A percentile compares a stretch with the other conserved stretches of the same genome.
Conservation (phyloP, 64 coral and sea anemone genomes). For the Montipora cactus region DNA sequence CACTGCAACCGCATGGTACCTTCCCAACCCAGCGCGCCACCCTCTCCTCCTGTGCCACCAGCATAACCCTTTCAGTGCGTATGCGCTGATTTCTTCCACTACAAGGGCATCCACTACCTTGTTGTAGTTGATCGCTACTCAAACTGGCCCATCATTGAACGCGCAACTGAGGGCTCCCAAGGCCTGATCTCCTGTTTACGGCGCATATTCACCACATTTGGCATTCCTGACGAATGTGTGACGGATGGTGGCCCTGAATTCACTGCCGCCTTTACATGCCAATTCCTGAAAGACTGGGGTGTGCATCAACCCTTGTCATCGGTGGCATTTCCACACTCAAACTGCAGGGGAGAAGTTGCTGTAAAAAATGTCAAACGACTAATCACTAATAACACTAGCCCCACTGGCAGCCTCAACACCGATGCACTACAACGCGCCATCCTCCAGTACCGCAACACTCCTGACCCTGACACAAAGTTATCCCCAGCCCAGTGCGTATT, state of each 20-base stretch:
- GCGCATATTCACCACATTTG: slow-evolving; percentile 7
- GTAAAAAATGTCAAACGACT: background rate
- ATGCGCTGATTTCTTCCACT: slow-evolving; percentile 52
- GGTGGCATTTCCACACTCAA: background rate
- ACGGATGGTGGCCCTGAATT: slow-evolving; percentile 48
- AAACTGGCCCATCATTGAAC: slow-evolving; percentile 63
- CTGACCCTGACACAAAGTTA: background rate
- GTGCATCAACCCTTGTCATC: background rate
- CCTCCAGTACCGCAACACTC: background rate
- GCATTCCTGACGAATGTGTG: slow-evolving; percentile 39
- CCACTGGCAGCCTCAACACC: background rate
- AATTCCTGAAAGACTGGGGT: background rate
- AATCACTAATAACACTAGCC: background rate
- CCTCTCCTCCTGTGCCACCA: background rate
- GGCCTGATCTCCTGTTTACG: slow-evolving; percentile 27
- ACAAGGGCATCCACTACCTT: slow-evolving; percentile 61
- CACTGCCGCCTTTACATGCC: slow-evolving; percentile 2
- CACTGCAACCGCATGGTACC: slow-evolving; percentile 61
- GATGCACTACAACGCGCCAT: background rate
- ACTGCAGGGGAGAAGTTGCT: background rate
- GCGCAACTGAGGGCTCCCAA: slow-evolving; percentile 24
- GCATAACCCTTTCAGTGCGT: slow-evolving; percentile 51
- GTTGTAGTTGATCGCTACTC: slow-evolving; percentile 57
- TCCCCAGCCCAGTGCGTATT: slow-evolving; percentile 3
- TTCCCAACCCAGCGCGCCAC: slow-evolving; percentile 54